Conservation (phyloP, 2,888 invertebrate species). For the Zhuqinia jingwanae region DNA sequence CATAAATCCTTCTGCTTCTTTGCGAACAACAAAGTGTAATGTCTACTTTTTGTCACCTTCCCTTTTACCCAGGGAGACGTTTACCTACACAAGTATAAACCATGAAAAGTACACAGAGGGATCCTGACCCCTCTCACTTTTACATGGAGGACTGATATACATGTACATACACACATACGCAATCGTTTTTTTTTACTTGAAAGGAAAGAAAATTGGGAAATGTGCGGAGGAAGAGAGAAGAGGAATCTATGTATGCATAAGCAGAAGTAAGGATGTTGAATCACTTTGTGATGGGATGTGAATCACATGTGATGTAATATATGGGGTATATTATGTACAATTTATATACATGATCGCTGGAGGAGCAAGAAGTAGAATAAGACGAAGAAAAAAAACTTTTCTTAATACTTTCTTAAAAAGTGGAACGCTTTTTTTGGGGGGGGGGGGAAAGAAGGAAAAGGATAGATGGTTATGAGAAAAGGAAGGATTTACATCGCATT, state of each 20-base stretch:
- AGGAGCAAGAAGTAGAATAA: too few species aligned
- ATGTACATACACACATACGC: neutral
- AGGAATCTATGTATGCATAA: neutral
- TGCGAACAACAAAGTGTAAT: conserved; percentile 40
- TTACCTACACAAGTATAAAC: conserved; percentile 19
- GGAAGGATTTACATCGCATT: conserved; percentile 43
- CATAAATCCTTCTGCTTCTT: conserved; percentile 65
- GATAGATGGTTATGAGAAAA: neutral
- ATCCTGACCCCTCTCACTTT: conserved; percentile 26
- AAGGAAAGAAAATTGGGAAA: conserved; percentile 14
- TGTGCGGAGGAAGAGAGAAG: neutral
- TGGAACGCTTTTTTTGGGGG: neutral
- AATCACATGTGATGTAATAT: neutral
- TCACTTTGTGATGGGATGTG: neutral
- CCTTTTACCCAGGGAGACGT: conserved; percentile 41
- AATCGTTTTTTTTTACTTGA: conserved; percentile 20
- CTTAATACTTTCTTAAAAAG: conserved; percentile 11
- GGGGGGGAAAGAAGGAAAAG: too few species aligned
- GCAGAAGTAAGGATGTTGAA: neutral
- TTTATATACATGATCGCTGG: neutral
- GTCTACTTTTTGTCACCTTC: conserved; percentile 60
- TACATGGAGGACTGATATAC: neutral
- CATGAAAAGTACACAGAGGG: conserved; percentile 9
- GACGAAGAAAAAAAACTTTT: conserved; percentile 1
- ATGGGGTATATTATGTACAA: neutral